Percentiles rank a stretch among this genome's conserved stretches.
These are phyloP conservation scores for Ostrea denselamellosa DNA, from an alignment of 1,140 invertebrate genomes.

Conservation along the genomic window DNA sequence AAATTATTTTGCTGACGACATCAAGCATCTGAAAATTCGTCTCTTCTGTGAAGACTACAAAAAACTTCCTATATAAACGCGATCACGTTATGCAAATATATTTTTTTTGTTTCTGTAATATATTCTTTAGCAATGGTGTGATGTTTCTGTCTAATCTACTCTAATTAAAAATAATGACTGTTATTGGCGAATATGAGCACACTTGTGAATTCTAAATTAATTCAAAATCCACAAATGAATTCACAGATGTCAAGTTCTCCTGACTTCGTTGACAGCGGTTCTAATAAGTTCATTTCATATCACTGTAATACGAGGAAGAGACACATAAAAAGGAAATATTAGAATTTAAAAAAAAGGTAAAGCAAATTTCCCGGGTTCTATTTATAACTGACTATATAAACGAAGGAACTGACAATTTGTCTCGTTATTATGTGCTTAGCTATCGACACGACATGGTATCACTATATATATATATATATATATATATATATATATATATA, in stretches of 20 bases:
- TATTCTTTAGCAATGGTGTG: background rate
- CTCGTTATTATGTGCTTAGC: conserved; percentile 5
- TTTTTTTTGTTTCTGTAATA: background rate
- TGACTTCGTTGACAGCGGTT: background rate
- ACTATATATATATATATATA: background rate
- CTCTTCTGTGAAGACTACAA: background rate
- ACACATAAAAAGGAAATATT: conserved; percentile 22
- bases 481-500: background rate
- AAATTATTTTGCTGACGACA: background rate
- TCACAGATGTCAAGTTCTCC: conserved; percentile 2
- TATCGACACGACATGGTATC: background rate
- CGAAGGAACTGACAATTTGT: conserved; percentile 4
- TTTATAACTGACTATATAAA: conserved; percentile 37
- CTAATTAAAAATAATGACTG: conserved; percentile 5
- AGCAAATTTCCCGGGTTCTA: conserved; percentile 19
- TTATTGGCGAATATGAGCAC: conserved; percentile 4
- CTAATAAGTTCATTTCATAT: background rate
- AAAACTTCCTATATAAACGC: conserved; percentile 9
- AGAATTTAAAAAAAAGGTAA: background rate
- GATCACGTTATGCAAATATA: conserved; percentile 4
- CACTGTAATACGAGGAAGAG: conserved; percentile 10
- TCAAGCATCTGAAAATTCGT: background rate
- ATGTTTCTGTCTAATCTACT: background rate
- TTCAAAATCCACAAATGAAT: background rate
- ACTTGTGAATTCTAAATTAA: conserved; percentile 19